Conservation (phyloP, 2,797 vertebrate genomes). For the Valencia hispanica region DNA sequence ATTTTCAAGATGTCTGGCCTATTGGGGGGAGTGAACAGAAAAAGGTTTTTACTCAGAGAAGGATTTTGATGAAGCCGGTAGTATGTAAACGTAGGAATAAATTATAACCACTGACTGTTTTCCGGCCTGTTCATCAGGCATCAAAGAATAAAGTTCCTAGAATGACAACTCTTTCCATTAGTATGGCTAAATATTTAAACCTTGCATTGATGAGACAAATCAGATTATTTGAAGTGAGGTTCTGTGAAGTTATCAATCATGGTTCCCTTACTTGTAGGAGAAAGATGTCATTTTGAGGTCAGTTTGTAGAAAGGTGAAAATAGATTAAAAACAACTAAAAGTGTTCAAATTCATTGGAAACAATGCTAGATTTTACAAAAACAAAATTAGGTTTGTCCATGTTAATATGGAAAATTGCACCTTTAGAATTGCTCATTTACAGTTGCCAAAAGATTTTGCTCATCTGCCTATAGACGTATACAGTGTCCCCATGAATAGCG, state of each 20-base stretch:
- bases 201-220: no score
- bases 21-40: conserved; percentile 29
- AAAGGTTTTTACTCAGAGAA: conserved; percentile 30
- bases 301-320: neutral
- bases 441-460: neutral
- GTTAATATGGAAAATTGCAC: neutral
- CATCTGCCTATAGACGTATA: neutral
- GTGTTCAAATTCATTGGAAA: neutral
- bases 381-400: neutral
- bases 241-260: neutral
- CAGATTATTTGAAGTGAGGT: neutral
- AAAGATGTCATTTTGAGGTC: neutral
- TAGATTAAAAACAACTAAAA: neutral
- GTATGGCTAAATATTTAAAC: neutral
- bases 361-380: neutral
- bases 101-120: neutral
- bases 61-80: conserved; percentile 17
- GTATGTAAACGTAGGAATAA: neutral
- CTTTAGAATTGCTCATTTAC: neutral
- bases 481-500: no score
- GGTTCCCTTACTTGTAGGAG: neutral
- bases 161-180: neutral
- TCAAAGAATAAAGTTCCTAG: neutral
- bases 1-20: conserved; percentile 56
- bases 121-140: neutral